These are phyloP conservation scores for Solenodon paradoxus DNA, from an alignment of 2,113 vertebrate genomes.

Conservation along the genomic window DNA sequence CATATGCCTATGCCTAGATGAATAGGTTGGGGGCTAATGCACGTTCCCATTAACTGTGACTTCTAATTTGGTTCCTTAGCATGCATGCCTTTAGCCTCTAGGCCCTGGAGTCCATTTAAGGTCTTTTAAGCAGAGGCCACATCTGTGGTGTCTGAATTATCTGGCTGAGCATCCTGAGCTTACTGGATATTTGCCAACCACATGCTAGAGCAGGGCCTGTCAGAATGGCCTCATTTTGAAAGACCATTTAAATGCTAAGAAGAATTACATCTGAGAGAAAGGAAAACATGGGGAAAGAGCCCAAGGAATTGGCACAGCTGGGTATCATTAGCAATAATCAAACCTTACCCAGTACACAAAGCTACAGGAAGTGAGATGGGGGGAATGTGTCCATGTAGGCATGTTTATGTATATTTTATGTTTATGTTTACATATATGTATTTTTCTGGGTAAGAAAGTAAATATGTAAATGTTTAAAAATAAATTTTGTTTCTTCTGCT, in stretches of 20 bases:
- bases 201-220: constrained; percentile 28
- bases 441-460: constrained; percentile 26
- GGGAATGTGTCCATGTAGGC: background rate
- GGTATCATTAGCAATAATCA: constrained; percentile 58
- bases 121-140: constrained; percentile 55
- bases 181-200: constrained; percentile 49
- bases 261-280: constrained; percentile 57
- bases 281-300: constrained; percentile 19
- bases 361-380: background rate
- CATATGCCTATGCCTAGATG: background rate
- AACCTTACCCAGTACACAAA: constrained; percentile 34
- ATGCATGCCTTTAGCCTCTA: constrained; percentile 8
- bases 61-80: constrained; percentile 46
- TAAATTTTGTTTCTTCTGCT: background rate
- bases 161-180: constrained; percentile 44
- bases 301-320: constrained; percentile 53
- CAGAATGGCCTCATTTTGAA: constrained; percentile 54
- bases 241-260: constrained; percentile 43
- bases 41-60: background rate
- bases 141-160: constrained; percentile 55
- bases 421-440: background rate
- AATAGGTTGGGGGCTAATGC: background rate
- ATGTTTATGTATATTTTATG: background rate
- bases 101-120: constrained; percentile 32
- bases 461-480: background rate